Evolutionary conservation across 2,797 vertebrate species (phyloP).

Genomic region (Lagodon rhomboides): DNA sequence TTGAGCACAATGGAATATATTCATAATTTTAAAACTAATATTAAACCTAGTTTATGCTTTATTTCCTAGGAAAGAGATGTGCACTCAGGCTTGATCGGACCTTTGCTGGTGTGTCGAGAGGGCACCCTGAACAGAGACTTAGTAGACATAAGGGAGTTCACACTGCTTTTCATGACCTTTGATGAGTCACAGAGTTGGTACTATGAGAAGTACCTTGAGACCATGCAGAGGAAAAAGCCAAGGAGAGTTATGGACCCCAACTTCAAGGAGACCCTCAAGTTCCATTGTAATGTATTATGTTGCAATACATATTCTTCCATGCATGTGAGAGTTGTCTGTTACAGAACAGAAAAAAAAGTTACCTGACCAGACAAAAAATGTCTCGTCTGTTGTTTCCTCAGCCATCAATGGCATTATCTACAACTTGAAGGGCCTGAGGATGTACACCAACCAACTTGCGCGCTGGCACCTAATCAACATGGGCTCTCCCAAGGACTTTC

Average conservation of each 20-base stretch:
- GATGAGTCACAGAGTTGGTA: slow-evolving; percentile 98
- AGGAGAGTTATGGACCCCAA: slow-evolving; percentile 57
- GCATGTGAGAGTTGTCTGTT: background rate
- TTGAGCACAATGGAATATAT: background rate
- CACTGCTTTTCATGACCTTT: slow-evolving; percentile 94
- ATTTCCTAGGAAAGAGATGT: slow-evolving; percentile 91
- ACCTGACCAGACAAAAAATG: background rate
- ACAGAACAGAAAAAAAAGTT: slow-evolving; percentile 4
- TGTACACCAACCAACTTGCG: slow-evolving; percentile 91
- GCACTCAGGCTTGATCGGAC: slow-evolving; percentile 94
- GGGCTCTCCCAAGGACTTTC: slow-evolving; percentile 91
- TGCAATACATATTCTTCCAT: background rate
- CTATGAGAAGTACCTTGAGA: slow-evolving; percentile 83
- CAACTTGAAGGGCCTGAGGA: slow-evolving; percentile 92
- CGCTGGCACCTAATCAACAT: slow-evolving; percentile 94
- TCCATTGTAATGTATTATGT: slow-evolving; percentile 87
- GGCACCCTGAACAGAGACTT: slow-evolving; percentile 82
- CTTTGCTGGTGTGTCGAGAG: slow-evolving; percentile 91
- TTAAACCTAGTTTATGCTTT: background rate
- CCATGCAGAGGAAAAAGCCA: slow-evolving; percentile 73
- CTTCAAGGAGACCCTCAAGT: slow-evolving; percentile 84
- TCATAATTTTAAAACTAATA: background rate
- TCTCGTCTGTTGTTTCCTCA: slow-evolving; percentile 61
- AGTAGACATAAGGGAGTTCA: slow-evolving; percentile 85
- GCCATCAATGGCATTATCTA: slow-evolving; percentile 95